phyloP scores from a whole-genome alignment of 2,113 vertebrate genomes.

The Grallaria varia region DNA sequence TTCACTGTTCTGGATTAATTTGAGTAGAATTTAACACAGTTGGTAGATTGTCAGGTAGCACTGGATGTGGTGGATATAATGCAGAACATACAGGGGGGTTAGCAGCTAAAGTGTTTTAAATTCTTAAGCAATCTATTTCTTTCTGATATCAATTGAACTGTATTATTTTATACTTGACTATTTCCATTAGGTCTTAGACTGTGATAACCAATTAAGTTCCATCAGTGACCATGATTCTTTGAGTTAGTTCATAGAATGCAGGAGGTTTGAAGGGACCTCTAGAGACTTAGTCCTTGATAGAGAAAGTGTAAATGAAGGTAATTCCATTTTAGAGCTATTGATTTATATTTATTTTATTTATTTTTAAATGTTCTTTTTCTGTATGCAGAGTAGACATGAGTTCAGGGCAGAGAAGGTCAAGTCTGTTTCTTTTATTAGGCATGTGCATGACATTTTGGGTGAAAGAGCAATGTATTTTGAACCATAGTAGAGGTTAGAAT shows the following conservation, averaged over 20 bases:
- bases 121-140: not conserved
- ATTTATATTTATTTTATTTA: not conserved
- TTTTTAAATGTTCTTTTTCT: not conserved
- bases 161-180: slow-evolving; percentile 28
- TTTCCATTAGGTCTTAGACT: slow-evolving; percentile 21
- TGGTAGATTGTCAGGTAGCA: slow-evolving; percentile 25
- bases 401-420: not conserved
- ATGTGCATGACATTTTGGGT: not conserved
- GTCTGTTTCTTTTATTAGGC: not conserved
- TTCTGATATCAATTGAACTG: not conserved
- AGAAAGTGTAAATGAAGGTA: not conserved
- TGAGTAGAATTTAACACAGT: slow-evolving; percentile 40
- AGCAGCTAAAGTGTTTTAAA: not conserved
- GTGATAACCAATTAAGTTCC: not conserved
- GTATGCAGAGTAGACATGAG: not conserved
- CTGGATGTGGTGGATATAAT: not conserved
- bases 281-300: not conserved
- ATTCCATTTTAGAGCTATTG: not conserved
- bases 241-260: not conserved
- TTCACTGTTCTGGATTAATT: slow-evolving; percentile 9
- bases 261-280: not conserved
- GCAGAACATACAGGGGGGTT: not conserved
- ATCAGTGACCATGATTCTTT: not conserved
- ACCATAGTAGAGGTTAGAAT: not conserved
- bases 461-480: not conserved